phyloP scores from a whole-genome alignment of 1,140 invertebrate genomes.

The Pseudoatta argentina region DNA sequence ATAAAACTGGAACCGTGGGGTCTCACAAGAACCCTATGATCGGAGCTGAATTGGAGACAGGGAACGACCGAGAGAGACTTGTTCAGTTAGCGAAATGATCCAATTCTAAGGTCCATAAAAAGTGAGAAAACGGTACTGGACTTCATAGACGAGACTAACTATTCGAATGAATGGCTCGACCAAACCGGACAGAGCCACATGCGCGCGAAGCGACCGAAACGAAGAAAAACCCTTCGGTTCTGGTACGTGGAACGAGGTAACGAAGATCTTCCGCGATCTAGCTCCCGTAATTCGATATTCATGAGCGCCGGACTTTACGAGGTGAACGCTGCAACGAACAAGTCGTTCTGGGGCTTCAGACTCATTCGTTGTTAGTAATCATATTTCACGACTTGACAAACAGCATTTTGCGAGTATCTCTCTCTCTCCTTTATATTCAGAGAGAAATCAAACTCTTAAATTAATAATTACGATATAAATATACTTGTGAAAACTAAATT shows the following conservation, averaged over 20 bases:
- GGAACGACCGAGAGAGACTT: conserved; percentile 16
- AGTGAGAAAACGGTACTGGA: conserved; percentile 64
- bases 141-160: conserved; percentile 41
- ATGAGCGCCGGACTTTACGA: conserved; percentile 34
- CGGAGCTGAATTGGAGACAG: conserved; percentile 25
- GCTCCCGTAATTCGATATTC: conserved; percentile 54
- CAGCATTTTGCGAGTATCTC: background rate
- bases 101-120: conserved; percentile 25
- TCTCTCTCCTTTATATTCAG: background rate
- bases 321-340: conserved; percentile 14
- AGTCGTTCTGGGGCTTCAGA: conserved; percentile 6
- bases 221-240: conserved; percentile 66
- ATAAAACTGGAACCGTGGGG: conserved; percentile 35
- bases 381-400: conserved; percentile 30
- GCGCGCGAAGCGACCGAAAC: conserved; percentile 70
- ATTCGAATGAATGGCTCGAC: conserved; percentile 80
- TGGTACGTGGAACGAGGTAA: conserved; percentile 64
- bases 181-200: conserved; percentile 57
- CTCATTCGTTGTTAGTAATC: conserved; percentile 23
- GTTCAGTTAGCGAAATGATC: conserved; percentile 21
- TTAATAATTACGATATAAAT: background rate
- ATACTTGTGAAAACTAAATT: background rate
- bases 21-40: conserved; percentile 32
- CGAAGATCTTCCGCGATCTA: conserved; percentile 68
- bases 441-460: background rate